Percentiles rank a stretch among this genome's conserved stretches.
Conservation (phyloP, 1,140 invertebrate genomes). For the Atta colombica region DNA sequence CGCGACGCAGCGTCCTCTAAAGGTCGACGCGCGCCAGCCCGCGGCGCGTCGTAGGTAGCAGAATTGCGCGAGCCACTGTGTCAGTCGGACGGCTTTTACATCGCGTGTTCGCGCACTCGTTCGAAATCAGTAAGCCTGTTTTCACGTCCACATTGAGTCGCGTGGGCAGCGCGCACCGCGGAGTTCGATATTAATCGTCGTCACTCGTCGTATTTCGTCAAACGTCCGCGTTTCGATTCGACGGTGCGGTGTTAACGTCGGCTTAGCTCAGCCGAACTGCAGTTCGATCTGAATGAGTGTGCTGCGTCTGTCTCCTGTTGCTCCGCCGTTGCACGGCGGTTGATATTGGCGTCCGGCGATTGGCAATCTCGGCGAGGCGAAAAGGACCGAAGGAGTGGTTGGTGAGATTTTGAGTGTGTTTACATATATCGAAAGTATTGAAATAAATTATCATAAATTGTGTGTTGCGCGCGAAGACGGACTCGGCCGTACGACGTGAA, state of each 20-base stretch:
- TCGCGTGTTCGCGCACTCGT: neutral
- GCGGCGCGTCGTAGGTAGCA: constrained; percentile 50
- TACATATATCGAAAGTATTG: neutral
- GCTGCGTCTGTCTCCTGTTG: neutral
- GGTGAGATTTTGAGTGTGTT: neutral
- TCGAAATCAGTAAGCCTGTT: constrained; percentile 14
- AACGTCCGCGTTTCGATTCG: neutral
- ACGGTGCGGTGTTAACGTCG: neutral
- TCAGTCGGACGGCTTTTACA: constrained; percentile 57
- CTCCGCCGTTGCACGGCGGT: neutral
- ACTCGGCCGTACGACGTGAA: constrained; percentile 8
- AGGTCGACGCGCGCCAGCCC: constrained; percentile 48
- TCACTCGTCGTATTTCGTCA: neutral
- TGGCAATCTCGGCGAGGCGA: neutral
- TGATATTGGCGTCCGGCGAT: neutral
- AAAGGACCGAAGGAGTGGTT: neutral
- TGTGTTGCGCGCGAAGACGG: constrained; percentile 15
- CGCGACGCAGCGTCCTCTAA: constrained; percentile 57
- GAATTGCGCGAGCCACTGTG: constrained; percentile 70
- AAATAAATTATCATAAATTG: too few species aligned
- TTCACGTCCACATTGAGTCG: constrained; percentile 2
- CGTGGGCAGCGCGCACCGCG: neutral
- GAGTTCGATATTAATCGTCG: neutral
- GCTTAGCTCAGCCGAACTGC: neutral
- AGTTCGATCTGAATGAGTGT: constrained; percentile 8